These are phyloP conservation scores for Ennomos fuscantarius DNA, from an alignment of 2,888 invertebrate genomes.

Conservation along the genomic window DNA sequence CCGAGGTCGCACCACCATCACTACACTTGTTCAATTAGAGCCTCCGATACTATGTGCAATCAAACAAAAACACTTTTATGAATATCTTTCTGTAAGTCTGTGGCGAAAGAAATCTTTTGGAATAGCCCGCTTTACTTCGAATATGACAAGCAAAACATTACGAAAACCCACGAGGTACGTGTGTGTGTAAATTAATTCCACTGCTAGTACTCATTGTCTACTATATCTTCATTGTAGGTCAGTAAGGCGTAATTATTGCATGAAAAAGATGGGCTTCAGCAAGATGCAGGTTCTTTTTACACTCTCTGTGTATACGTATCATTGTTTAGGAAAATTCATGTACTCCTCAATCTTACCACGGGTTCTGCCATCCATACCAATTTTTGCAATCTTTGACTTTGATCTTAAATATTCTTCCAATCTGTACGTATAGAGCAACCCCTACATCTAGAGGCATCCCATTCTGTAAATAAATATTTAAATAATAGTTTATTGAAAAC, in stretches of 20 bases:
- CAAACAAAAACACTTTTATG: constrained; percentile 49
- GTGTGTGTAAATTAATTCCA: too few species aligned
- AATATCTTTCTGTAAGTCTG: constrained; percentile 40
- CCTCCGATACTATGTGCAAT: constrained; percentile 65
- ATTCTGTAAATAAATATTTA: constrained; percentile 11
- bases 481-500: constrained; percentile 29
- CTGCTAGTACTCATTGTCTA: too few species aligned
- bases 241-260: too few species aligned
- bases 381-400: too few species aligned
- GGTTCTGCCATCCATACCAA: too few species aligned
- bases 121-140: constrained; percentile 13
- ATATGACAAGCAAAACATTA: constrained; percentile 16
- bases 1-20: constrained; percentile 72
- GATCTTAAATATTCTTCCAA: constrained; percentile 7
- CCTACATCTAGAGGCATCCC: background rate
- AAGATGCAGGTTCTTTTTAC: too few species aligned
- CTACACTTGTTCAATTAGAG: constrained; percentile 81
- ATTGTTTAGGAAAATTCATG: too few species aligned
- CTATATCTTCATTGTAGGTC: too few species aligned
- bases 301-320: too few species aligned
- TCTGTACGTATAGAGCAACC: constrained; percentile 4
- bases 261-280: too few species aligned
- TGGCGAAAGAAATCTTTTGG: constrained; percentile 36
- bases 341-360: too few species aligned
- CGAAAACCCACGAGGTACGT: constrained; percentile 6